These are phyloP conservation scores for Protophormia terraenovae DNA, from an alignment of 2,888 invertebrate genomes.

Conservation along the genomic window DNA sequence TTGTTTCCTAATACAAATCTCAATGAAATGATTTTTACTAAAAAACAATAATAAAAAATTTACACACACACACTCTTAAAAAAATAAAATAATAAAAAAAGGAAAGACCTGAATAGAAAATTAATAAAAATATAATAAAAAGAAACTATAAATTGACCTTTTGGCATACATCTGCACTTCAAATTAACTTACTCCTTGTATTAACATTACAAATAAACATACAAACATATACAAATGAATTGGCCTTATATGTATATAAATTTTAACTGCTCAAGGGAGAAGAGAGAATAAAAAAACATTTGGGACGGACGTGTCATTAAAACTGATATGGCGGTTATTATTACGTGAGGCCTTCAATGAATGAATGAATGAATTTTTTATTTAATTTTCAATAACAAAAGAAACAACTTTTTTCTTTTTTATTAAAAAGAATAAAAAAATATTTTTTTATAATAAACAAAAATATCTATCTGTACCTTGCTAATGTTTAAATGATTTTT, in stretches of 20 bases:
- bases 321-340: slow-evolving; percentile 64
- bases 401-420: slow-evolving; percentile 35
- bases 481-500: slow-evolving; percentile 6
- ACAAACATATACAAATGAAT: not conserved
- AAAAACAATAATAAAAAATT: slow-evolving; percentile 31
- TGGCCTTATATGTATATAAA: not conserved
- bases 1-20: slow-evolving; percentile 3
- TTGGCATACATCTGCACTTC: slow-evolving; percentile 67
- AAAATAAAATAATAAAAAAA: slow-evolving; percentile 31
- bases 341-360: slow-evolving; percentile 64
- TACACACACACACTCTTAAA: not conserved
- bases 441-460: not conserved
- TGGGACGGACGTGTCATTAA: slow-evolving; percentile 60
- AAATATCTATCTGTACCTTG: slow-evolving; percentile 13
- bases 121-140: slow-evolving; percentile 11
- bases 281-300: not conserved
- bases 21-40: slow-evolving; percentile 23
- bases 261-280: slow-evolving; percentile 14
- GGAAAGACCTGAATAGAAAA: slow-evolving; percentile 28
- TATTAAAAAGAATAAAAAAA: slow-evolving; percentile 21
- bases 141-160: slow-evolving; percentile 67
- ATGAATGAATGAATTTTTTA: slow-evolving; percentile 52
- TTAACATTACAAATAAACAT: not conserved
- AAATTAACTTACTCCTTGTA: not conserved
- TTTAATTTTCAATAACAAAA: slow-evolving; percentile 50